A percentile compares a stretch with the other conserved stretches of the same genome.
phyloP scores from a whole-genome alignment of 30 jellyfish, hydroid and myxozoan genomes.

The Turritopsis rubra region DNA sequence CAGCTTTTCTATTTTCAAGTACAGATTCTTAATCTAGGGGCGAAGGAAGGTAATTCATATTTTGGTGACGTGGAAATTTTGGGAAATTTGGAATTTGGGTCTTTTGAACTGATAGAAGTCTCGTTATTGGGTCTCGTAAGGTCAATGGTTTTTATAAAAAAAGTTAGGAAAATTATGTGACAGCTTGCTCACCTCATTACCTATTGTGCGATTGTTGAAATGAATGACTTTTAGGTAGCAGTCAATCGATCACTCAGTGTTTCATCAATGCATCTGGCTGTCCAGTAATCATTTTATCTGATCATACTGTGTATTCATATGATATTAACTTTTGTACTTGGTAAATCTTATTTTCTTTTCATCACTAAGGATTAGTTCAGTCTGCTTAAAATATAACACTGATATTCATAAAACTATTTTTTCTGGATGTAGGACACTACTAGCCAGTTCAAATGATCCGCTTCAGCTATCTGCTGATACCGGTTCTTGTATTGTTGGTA shows the following conservation, averaged over 20 bases:
- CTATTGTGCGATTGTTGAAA: no score
- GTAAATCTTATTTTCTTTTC: slow-evolving; percentile 23
- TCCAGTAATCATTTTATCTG: slow-evolving; percentile 55
- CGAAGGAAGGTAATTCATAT: no score
- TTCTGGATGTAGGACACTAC: slow-evolving; percentile 62
- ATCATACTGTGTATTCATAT: slow-evolving; percentile 50
- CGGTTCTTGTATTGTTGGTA: slow-evolving; percentile 43
- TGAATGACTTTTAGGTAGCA: slow-evolving; percentile 37
- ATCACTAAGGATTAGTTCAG: background rate
- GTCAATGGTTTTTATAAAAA: no score
- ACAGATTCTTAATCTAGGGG: no score
- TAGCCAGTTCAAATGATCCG: slow-evolving; percentile 42
- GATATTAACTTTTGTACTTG: slow-evolving; percentile 43
- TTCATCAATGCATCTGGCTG: slow-evolving; percentile 49
- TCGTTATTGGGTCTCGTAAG: no score
- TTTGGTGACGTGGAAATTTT: no score
- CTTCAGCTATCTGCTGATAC: slow-evolving; percentile 51
- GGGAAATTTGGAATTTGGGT: no score
- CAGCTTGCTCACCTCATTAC: no score
- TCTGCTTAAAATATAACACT: background rate
- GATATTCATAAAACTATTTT: background rate
- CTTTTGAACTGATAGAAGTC: no score
- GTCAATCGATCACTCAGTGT: background rate
- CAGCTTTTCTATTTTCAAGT: background rate
- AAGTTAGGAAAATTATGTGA: no score